phyloP scores from a whole-genome alignment of 2,797 vertebrate genomes.

The Columba guinea region DNA sequence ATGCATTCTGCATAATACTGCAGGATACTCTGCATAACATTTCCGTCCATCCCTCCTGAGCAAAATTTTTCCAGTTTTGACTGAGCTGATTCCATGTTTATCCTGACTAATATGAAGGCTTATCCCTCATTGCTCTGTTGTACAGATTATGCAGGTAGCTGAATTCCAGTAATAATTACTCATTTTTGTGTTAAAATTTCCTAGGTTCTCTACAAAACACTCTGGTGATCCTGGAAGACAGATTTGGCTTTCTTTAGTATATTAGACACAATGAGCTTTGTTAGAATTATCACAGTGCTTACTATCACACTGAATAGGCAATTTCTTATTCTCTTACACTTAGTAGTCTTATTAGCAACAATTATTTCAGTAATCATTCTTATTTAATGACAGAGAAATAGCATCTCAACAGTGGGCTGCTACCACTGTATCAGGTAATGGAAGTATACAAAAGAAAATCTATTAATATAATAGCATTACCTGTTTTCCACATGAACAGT shows the following conservation, averaged over 20 bases:
- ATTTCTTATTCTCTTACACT: neutral
- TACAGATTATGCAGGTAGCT: neutral
- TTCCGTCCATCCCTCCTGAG: neutral
- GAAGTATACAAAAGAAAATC: neutral
- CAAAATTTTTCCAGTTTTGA: conserved; percentile 13
- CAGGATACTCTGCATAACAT: neutral
- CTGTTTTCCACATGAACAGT: conserved; percentile 56
- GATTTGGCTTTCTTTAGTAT: neutral
- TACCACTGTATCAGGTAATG: neutral
- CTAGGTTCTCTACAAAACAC: neutral
- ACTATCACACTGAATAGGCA: neutral
- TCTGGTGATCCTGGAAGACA: neutral
- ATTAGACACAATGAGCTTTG: neutral
- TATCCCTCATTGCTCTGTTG: neutral
- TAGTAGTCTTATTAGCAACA: neutral
- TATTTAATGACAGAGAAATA: conserved; percentile 35
- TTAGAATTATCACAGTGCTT: neutral
- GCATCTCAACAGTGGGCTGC: neutral
- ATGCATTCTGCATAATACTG: neutral
- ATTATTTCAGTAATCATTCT: neutral
- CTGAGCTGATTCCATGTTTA: neutral
- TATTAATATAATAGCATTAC: conserved; percentile 51
- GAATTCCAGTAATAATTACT: neutral
- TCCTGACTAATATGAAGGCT: neutral
- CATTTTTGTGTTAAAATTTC: neutral